These are phyloP conservation scores for Ophonus ardosiacus DNA, from an alignment of 2,888 invertebrate species.

Conservation along the genomic window DNA sequence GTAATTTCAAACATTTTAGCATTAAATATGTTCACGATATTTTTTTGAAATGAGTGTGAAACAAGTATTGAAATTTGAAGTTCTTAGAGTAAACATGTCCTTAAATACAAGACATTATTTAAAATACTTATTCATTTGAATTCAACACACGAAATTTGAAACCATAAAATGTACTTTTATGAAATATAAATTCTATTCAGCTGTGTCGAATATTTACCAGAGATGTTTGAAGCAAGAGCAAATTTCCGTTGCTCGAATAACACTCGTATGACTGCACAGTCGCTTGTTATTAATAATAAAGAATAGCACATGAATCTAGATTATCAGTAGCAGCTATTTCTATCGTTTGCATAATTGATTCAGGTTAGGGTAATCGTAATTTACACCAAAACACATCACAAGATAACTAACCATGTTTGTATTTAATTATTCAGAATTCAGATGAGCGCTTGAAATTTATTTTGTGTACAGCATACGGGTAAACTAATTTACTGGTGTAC, in stretches of 20 bases:
- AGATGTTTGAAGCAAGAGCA: not conserved
- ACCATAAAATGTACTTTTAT: not conserved
- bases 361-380: constrained; percentile 49
- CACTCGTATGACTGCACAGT: not conserved
- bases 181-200: not conserved
- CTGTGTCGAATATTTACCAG: constrained; percentile 5
- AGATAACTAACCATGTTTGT: constrained; percentile 59
- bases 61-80: no score
- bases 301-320: constrained; percentile 14
- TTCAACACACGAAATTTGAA: no score
- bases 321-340: constrained; percentile 11
- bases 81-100: no score
- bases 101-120: no score
- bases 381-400: constrained; percentile 44
- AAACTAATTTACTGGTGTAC: constrained; percentile 32
- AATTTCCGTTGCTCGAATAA: not conserved
- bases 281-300: constrained; percentile 2
- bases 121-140: no score
- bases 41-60: no score
- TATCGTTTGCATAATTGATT: constrained; percentile 55
- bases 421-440: constrained; percentile 52
- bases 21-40: no score
- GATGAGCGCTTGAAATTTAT: constrained; percentile 49
- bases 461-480: constrained; percentile 14
- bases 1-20: no score